Base-by-base conservation (phyloP, 1,140 invertebrate genomes). In the Procambarus clarkii region DNA sequence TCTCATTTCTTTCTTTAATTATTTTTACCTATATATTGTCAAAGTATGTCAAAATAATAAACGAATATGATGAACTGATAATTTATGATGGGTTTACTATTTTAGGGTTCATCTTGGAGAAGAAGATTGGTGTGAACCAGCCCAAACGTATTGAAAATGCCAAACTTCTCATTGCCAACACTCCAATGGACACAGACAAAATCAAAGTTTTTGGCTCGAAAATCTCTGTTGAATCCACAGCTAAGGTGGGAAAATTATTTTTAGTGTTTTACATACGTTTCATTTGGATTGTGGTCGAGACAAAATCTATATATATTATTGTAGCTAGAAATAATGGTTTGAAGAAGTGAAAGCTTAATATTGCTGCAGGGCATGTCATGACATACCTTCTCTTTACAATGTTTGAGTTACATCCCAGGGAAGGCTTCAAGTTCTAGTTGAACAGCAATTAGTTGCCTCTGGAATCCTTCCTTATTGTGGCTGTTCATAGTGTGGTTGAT, bases 161-260 rank as follows among this genome's bases (percentile, higher is more conserved):
- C 15, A 97, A 97, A 94, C 99, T 99, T 94, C 96, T 99, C 18
- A 98, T 99, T 94, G 99, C 99, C n/a, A 99, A 99, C 94, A 99
- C 99, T 60, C 98, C 99, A 0, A 99, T 99, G 99, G 99, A 99
- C 94, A 99, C 98, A 34, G 99, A 99, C 94, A 99, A 99, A 95
- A 99, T 99, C 92, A 99, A 99, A 96, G 95, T 99, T n/a, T 99
- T 99, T 96, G 99, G 99, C 84, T 99, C 98, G 21, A 97, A 98
- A 93, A 98, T 99, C 87, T 97, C 98, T 94, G 99, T 99, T 1
- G 99, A 99, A 95, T 99, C 98, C 0, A 97, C 99, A 95, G 97
- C 99, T 3, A 99, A 99, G 89, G 89, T 91, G 71, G 78, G 81
- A 18, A 50, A 71, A 18, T 44, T 84, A 9, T 46, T 45, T 46